Evolutionary conservation across 2,888 invertebrate genomes (phyloP), one percentile per base, ranked within the genome.

Genomic region (Blastobasis adustella): DNA sequence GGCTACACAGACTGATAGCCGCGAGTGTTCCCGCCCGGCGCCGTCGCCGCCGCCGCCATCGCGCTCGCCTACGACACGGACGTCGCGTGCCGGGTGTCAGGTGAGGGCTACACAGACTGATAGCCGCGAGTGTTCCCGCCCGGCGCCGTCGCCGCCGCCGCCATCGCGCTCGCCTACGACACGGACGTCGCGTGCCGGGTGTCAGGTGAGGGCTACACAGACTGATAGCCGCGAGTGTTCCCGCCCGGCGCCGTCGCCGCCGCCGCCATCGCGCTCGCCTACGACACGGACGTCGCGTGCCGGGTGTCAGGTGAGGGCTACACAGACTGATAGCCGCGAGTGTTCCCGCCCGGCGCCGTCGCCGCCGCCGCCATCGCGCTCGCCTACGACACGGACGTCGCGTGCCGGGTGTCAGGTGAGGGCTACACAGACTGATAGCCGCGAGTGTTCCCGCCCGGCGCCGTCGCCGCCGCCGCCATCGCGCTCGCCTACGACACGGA

Each of bases 331-430:
- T 3, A 23, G 23, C 23, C 23, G 3, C 94, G 96, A 88, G 90
- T 91, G 65, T 98, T 92, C 84, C 90, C 95, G 0, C 96, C 97
- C 80, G 95, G 97, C 66, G 91, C 94, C 5, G 89, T 99, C 56
- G 98, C 98, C 8, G 97, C 98, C 0, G 94, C 97, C 4, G 96
- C 98, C 2, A 90, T 98, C 58, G 96, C 95, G 79, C 96, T 96
- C 72, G 92, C 94, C 54, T 94, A 94, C 91, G 93, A 58, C 62
- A 92, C 93, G 67, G 92, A 94, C 56, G 87, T 93, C 46, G 95
- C 96, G 0, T 71, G 94, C 9, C 85, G 91, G 59, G 95, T 95
- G 7, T 96, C 97, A 52, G 93, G 93, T 92, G 65, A 76, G 82
- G 38, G 23, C 45, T 23, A n/a, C n/a, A n/a, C n/a, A n/a, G n/a